Evolutionary conservation across 1,140 invertebrate genomes (phyloP).

Genomic region (Halesus radiatus): DNA sequence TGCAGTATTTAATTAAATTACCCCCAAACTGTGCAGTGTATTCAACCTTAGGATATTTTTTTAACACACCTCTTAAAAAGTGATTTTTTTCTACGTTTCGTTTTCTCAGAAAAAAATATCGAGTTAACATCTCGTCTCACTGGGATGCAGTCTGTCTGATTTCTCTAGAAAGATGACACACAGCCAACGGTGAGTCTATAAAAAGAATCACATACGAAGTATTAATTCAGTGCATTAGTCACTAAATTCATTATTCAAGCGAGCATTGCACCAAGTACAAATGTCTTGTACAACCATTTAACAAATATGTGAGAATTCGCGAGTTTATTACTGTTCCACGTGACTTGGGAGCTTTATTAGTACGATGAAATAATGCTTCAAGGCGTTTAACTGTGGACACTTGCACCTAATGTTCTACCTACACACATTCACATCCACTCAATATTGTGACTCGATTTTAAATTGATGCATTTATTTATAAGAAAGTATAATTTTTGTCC

Average conservation of each 20-base stretch:
- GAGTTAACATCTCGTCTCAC: background rate
- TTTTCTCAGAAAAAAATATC: background rate
- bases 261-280: background rate
- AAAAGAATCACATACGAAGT: constrained; percentile 7
- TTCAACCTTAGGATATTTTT: too few relatives aligned
- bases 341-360: constrained; percentile 23
- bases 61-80: too few relatives aligned
- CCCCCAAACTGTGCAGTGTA: too few relatives aligned
- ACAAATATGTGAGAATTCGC: constrained; percentile 30
- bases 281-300: constrained; percentile 19
- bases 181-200: constrained; percentile 1
- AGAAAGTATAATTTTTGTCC: background rate
- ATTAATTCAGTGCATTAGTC: background rate
- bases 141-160: background rate
- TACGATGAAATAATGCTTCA: background rate
- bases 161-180: constrained; percentile 1
- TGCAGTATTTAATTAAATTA: too few relatives aligned
- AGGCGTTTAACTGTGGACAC: background rate
- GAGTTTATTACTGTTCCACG: constrained; percentile 25
- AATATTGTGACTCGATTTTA: background rate
- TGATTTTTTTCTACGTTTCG: background rate
- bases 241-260: constrained; percentile 22
- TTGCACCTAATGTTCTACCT: background rate
- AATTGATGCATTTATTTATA: constrained; percentile 12
- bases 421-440: constrained; percentile 3